Evolutionary conservation across 2,113 vertebrate species (phyloP).

Genomic region (Gila orcuttii): DNA sequence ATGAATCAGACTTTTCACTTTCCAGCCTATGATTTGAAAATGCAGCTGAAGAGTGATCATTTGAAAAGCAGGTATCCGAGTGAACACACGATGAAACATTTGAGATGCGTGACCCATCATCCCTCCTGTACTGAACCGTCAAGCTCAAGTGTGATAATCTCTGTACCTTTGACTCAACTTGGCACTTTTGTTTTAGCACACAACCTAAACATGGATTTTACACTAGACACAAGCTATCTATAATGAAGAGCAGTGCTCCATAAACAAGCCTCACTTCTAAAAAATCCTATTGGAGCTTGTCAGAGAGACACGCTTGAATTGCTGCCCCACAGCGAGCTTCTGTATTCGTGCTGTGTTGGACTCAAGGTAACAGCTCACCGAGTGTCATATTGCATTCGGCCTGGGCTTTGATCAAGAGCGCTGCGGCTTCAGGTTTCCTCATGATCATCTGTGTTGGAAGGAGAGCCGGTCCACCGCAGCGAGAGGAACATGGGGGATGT

Average conservation of each 20-base stretch:
- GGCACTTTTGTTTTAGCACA: neutral
- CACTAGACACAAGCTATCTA: neutral
- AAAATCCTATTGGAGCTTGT: neutral
- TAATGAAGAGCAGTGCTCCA: neutral
- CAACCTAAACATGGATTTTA: neutral
- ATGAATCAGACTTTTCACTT: neutral
- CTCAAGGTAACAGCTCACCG: constrained; percentile 45
- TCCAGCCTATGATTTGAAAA: neutral
- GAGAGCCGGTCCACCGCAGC: constrained; percentile 59
- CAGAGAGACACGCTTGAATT: too few relatives aligned
- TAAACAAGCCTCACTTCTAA: neutral
- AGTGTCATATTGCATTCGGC: constrained; percentile 62
- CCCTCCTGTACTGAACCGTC: neutral
- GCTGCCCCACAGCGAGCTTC: neutral
- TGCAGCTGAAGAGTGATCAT: neutral
- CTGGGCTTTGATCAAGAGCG: constrained; percentile 70
- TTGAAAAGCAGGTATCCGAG: neutral
- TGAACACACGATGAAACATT: neutral
- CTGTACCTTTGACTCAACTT: neutral
- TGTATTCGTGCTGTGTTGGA: constrained; percentile 15
- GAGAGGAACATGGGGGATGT: constrained; percentile 42
- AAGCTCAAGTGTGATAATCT: neutral
- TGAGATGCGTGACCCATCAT: neutral
- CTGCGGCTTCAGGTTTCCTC: constrained; percentile 46
- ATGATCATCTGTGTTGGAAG: constrained; percentile 57